Base-by-base conservation (phyloP, 2,113 vertebrate species). In the Rafetus swinhoei region DNA sequence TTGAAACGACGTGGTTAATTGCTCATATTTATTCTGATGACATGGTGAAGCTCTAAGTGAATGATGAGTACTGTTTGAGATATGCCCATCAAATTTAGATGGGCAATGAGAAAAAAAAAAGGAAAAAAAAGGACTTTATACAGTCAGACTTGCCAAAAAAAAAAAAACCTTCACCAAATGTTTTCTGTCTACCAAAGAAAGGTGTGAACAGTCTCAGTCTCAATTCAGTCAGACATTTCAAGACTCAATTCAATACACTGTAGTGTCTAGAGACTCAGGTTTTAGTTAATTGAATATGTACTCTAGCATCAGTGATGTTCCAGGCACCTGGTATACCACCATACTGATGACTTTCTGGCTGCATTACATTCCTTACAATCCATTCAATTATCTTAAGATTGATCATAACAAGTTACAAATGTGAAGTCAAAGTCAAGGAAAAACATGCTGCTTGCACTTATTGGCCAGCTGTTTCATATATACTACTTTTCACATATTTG, bases 391-490 rank as follows among this genome's bases (percentile, higher is more conserved):
- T 83, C 62, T 39, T 87, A 19, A 69, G 80, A 81, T 57, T 25
- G 39, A 15, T 27, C 80, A 39, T 52, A 84, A 29, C 25, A 27
- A 8, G 2, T 83, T 14, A 92, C 85, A 95, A 86, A 86, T 22
- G 5, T n/a, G 45, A 93, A 35, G 6, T 12, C n/a, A 86, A 83
- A 88, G 21, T 8, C 80, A 82, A 76, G 53, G 50, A 45, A 90
- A 90, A 89, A 92, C 2, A n/a, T 0, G 1, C 53, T 56, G 32
- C 72, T 77, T 79, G 53, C 85, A 91, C 52, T n/a, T 82, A 22
- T 81, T 12, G 81, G 56, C 55, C 83, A 91, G 32, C n/a, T 93
- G 83, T 87, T 79, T 65, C 32, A 2, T 52, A n/a, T 81, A 57
- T 24, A 45, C 45, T 57, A 57, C 56, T 22, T 57, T 57, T 24